A percentile compares a stretch with the other conserved stretches of the same genome.
phyloP scores from a whole-genome alignment of 2,113 vertebrate genomes.

The Carassius gibelio region DNA sequence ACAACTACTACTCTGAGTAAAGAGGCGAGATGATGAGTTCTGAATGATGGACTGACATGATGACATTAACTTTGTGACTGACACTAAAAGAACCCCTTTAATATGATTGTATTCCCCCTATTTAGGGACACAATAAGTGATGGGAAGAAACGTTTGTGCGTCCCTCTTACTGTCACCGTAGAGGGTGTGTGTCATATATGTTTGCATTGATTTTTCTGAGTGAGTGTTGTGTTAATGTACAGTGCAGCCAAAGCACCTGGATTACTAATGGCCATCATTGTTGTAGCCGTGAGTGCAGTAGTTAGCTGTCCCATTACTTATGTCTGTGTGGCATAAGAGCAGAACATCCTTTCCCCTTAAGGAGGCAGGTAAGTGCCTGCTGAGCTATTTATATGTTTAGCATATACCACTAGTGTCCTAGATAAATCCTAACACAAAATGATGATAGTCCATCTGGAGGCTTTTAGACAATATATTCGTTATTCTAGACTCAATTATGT shows the following conservation, averaged over 20 bases:
- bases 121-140: not conserved
- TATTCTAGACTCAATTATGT: slow-evolving; percentile 13
- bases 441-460: slow-evolving; percentile 17
- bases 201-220: slow-evolving; percentile 39
- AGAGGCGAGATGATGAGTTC: not conserved
- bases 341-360: slow-evolving; percentile 25
- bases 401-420: slow-evolving; percentile 39
- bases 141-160: slow-evolving; percentile 16
- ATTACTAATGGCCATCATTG: slow-evolving; percentile 42
- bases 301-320: slow-evolving; percentile 30
- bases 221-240: slow-evolving; percentile 46
- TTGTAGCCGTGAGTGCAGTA: slow-evolving; percentile 33
- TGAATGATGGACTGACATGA: slow-evolving; percentile 15
- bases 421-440: slow-evolving; percentile 28
- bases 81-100: slow-evolving; percentile 13
- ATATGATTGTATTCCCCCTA: slow-evolving; percentile 33
- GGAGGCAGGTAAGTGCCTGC: slow-evolving; percentile 27
- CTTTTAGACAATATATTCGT: slow-evolving; percentile 14
- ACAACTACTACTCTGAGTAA: not conserved
- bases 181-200: slow-evolving; percentile 21
- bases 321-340: slow-evolving; percentile 24
- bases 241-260: slow-evolving; percentile 53
- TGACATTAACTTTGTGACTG: not conserved
- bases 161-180: slow-evolving; percentile 11
- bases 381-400: slow-evolving; percentile 48